Conservation (phyloP, 1,140 invertebrate species). For the Pygmarrhopalites habei region DNA sequence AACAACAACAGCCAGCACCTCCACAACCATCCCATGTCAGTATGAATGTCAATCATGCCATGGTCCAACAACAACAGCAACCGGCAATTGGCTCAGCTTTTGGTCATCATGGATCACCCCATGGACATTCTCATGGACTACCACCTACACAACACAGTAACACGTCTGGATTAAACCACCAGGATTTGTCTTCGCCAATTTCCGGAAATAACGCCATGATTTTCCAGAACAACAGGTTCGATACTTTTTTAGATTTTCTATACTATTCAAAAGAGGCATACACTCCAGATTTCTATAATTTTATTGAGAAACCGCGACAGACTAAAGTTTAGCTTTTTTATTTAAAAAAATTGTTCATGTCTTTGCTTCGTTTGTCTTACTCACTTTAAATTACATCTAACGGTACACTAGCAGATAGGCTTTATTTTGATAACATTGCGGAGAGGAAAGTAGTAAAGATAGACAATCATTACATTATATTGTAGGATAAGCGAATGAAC, state of each 20-base stretch:
- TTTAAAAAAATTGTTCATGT: neutral
- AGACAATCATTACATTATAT: no score
- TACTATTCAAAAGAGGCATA: neutral
- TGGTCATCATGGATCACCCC: neutral
- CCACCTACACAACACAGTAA: constrained; percentile 32
- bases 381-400: no score
- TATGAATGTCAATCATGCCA: neutral
- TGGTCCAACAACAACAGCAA: neutral
- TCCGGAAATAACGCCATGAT: constrained; percentile 10
- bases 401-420: no score
- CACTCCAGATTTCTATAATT: neutral
- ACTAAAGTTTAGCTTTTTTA: neutral
- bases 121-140: constrained; percentile 35
- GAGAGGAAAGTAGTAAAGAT: no score
- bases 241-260: neutral
- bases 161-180: neutral
- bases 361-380: neutral
- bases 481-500: no score
- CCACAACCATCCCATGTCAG: constrained; percentile 15
- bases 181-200: neutral
- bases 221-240: constrained; percentile 16
- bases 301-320: neutral
- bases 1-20: constrained; percentile 16
- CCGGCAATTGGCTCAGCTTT: neutral
- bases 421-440: no score